phyloP scores from a whole-genome alignment of 2,888 invertebrate species.

The Cheilosia soror region DNA sequence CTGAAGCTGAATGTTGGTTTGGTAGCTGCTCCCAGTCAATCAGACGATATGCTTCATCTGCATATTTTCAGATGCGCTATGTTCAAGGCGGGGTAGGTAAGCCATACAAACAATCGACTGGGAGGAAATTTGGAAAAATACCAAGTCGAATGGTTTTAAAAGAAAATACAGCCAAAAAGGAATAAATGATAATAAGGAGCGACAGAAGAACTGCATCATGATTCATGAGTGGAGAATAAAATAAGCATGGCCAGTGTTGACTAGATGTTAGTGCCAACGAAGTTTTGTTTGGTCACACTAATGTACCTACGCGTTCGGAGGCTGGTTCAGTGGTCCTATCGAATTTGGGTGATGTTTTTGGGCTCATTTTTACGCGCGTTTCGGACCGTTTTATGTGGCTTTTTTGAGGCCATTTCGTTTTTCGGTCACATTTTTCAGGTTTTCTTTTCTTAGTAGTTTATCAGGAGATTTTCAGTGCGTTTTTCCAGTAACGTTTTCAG shows the following conservation, averaged over 20 bases:
- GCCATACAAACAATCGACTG: constrained; percentile 40
- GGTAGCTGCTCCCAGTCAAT: constrained; percentile 65
- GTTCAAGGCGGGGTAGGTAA: constrained; percentile 29
- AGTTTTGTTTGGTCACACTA: neutral
- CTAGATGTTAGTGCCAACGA: neutral
- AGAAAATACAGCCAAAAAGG: neutral
- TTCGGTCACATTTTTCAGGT: too few species aligned
- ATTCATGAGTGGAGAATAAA: constrained; percentile 15
- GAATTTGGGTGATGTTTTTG: too few species aligned
- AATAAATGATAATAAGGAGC: neutral
- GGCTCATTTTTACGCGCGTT: too few species aligned
- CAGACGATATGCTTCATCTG: constrained; percentile 67
- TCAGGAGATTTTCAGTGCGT: too few species aligned
- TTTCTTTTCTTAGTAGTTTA: too few species aligned
- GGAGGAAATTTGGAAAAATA: constrained; percentile 35
- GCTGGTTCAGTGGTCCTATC: too few species aligned
- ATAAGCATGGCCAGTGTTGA: constrained; percentile 22
- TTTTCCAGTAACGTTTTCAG: too few species aligned
- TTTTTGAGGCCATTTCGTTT: too few species aligned
- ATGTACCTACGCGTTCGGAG: too few species aligned
- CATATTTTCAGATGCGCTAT: constrained; percentile 56
- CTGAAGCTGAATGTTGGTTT: constrained; percentile 11
- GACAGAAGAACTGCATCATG: neutral
- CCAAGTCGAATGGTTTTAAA: constrained; percentile 6
- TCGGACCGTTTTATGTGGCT: too few species aligned